Evolutionary conservation across 2,888 invertebrate genomes (phyloP), one percentile per base, ranked within the genome.

Genomic region (Cosmia trapezina): DNA sequence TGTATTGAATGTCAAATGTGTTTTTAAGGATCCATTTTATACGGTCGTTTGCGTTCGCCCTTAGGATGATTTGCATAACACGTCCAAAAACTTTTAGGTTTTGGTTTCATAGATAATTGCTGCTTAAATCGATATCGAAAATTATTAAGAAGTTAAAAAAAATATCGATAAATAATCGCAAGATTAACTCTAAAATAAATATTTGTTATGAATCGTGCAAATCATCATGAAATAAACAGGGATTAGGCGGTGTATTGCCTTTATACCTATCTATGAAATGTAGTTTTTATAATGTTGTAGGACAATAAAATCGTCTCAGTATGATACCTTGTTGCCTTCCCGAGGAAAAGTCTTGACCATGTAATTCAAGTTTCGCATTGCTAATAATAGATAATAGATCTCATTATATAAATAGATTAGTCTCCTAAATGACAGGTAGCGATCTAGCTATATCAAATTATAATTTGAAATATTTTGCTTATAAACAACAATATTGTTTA

Each of bases 381-480:
- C 60, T 66, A 56, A 47, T 65, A n/a, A n/a, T n/a, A n/a, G n/a
- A n/a, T n/a, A 72, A 68, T 80, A 80, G 82, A 84, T 84, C 85
- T 83, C 82, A 78, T 69, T 63, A 72, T 61, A 72, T 60, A 71
- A 63, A 72, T 78, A 80, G 66, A 56, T 66, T 73, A 73, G 73
- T 78, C 45, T 60, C 43, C 47, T 57, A 62, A 41, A 65, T 82
- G 45, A 61, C 61, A 53, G 57, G 17, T 49, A 45, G 59, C 33
- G 9, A 43, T 41, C 45, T 45, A 45, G 17, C 17, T 45, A 41
- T 56, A 41, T 33, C 47, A 54, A 63, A 56, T 60, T 53, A 63
- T 76, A 69, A 60, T 67, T 60, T 79, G 6, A 56, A 80, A 43
- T 56, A 75, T 41, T 53, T 43, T 56, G 45, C 45, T 17, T n/a